These are phyloP conservation scores for Hypena proboscidalis DNA, from an alignment of 2,888 invertebrate species.

Conservation along the genomic window DNA sequence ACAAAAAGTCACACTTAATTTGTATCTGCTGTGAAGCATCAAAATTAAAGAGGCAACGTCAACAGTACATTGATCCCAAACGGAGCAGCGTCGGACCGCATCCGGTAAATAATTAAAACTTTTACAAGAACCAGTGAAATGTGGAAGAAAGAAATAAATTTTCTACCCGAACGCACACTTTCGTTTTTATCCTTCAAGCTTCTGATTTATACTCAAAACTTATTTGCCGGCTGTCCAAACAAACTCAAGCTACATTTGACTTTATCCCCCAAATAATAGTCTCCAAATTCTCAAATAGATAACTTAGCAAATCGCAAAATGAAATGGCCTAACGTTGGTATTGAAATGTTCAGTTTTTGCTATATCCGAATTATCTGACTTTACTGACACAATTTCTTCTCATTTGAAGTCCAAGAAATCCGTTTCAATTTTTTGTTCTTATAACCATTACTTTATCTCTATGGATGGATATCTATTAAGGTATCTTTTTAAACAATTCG, in stretches of 20 bases:
- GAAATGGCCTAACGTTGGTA: slow-evolving; percentile 30
- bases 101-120: slow-evolving; percentile 82
- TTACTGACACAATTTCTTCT: slow-evolving; percentile 12
- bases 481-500: slow-evolving; percentile 23
- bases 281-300: slow-evolving; percentile 26
- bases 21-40: slow-evolving; percentile 47
- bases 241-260: slow-evolving; percentile 35
- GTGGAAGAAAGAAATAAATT: slow-evolving; percentile 76
- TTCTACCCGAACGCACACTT: slow-evolving; percentile 72
- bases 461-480: slow-evolving; percentile 10
- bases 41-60: slow-evolving; percentile 57
- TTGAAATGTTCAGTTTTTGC: slow-evolving; percentile 54
- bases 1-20: slow-evolving; percentile 35
- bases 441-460: slow-evolving; percentile 8
- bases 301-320: slow-evolving; percentile 18
- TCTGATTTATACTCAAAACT: slow-evolving; percentile 68
- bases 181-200: slow-evolving; percentile 71
- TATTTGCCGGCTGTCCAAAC: slow-evolving; percentile 46
- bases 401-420: slow-evolving; percentile 11
- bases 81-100: slow-evolving; percentile 61
- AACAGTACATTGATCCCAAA: slow-evolving; percentile 64
- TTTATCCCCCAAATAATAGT: slow-evolving; percentile 40
- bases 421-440: slow-evolving; percentile 1
- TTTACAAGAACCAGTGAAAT: slow-evolving; percentile 74
- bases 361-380: slow-evolving; percentile 38